phyloP scores from a whole-genome alignment of 2,888 invertebrate genomes.

The Synergus gifuensis region DNA sequence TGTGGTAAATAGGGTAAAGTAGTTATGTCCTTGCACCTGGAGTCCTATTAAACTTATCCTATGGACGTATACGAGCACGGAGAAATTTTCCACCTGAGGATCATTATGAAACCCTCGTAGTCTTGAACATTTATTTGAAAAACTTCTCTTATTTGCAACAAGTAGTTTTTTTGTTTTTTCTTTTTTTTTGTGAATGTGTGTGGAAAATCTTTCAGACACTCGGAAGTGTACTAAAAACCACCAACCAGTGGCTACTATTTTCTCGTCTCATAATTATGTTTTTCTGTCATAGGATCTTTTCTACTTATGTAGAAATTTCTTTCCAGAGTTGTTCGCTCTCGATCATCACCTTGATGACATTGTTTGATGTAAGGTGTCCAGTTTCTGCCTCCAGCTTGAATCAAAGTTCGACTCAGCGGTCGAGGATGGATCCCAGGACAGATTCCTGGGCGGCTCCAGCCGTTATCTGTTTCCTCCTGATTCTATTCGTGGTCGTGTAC shows the following conservation, averaged over 20 bases:
- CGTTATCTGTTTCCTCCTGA: not conserved
- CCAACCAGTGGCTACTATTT: too few species aligned
- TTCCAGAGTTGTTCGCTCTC: not conserved
- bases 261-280: not conserved
- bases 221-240: too few species aligned
- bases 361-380: not conserved
- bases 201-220: too few species aligned
- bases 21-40: not conserved
- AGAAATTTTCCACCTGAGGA: constrained; percentile 1
- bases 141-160: not conserved
- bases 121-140: not conserved
- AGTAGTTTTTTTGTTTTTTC: not conserved
- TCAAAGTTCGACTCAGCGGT: not conserved
- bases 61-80: not conserved
- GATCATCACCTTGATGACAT: too few species aligned
- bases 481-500: not conserved
- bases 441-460: too few species aligned
- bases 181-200: too few species aligned
- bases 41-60: constrained; percentile 7
- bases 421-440: not conserved
- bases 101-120: not conserved
- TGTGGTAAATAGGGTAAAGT: not conserved
- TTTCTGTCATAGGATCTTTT: not conserved
- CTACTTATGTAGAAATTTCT: not conserved
- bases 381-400: not conserved